Base-by-base conservation (phyloP, 2,888 invertebrate genomes). In the Neelides folsomi region DNA sequence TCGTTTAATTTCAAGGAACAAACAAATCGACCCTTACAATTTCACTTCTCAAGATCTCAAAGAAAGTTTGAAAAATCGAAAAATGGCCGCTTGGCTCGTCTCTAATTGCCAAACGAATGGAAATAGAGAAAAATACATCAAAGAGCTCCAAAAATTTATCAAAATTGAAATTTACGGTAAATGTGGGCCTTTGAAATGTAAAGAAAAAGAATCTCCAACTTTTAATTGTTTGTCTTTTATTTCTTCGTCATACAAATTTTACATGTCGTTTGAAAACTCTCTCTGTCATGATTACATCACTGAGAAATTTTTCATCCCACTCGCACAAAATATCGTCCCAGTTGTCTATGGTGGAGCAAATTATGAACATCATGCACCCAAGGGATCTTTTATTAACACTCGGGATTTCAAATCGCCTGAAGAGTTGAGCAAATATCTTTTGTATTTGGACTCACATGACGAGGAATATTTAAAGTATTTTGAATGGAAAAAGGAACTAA, bases 71-170 rank as follows among this genome's bases (percentile, higher is more conserved):
- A 27, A 27, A 27, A 27, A 27, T 27, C 3, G 27, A 7, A 7
- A 39, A 18, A 41, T 54, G 10, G 53, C 47, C 1, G 56, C 56
- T 1, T 58, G 58, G 58, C 49, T 58, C 34, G 56, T 53, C 3
- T 56, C 56, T 1, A 48, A 44, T 36, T 58, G 58, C 35, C 15
- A 49, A 7, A 40, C 53, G 1, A 19, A 37, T 10, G 51, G 54
- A n/a, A 49, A 53, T 42, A 34, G 58, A 16, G 58, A 56, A 41
- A 20, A 43, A 35, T 52, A 53, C 12, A 54, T 56, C 1, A 7
- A 43, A 1, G 41, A 54, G 27, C 43, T 58, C 1, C 40, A 49
- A 16, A 41, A 49, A n/a, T 53, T 49, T 18, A 34, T 58, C 1
- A 9, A 19, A 5, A 37, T 58, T 1, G 58, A 56, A 12, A 34